These are phyloP conservation scores for Pollenia labialis DNA, from an alignment of 2,888 invertebrate species.

Conservation along the genomic window DNA sequence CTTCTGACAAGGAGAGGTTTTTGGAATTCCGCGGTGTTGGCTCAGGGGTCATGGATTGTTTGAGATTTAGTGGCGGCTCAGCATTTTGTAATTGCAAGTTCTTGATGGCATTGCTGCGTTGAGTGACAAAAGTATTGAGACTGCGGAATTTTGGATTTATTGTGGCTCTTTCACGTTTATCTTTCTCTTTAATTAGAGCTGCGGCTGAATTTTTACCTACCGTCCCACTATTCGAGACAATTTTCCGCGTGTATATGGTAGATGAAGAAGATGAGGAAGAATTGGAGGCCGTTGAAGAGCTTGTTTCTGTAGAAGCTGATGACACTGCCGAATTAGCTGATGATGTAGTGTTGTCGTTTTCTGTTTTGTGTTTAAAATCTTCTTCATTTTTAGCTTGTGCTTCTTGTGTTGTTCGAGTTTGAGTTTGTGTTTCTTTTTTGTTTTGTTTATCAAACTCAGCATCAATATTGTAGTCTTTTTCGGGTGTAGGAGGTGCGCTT, in stretches of 20 bases:
- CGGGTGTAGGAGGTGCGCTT: conserved; percentile 82
- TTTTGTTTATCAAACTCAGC: conserved; percentile 78
- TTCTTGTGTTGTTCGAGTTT: conserved; percentile 11
- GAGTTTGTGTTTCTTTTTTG: conserved; percentile 56
- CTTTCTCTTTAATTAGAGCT: conserved; percentile 90
- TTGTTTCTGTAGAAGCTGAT: conserved; percentile 42
- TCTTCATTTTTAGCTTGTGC: conserved; percentile 40
- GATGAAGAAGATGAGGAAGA: conserved; percentile 41
- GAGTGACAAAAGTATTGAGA: conserved; percentile 84
- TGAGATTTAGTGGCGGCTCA: conserved; percentile 79
- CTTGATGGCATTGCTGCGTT: conserved; percentile 82
- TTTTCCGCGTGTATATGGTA: conserved; percentile 76
- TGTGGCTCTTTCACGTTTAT: conserved; percentile 89
- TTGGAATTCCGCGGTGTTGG: conserved; percentile 85
- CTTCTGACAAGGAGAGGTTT: conserved; percentile 90
- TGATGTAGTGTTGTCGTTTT: conserved; percentile 64
- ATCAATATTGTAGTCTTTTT: conserved; percentile 80
- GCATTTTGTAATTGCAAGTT: conserved; percentile 81
- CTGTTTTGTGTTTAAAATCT: conserved; percentile 44
- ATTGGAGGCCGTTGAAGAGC: conserved; percentile 17
- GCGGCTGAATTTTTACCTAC: conserved; percentile 85
- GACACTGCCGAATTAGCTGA: conserved; percentile 43
- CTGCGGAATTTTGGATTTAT: conserved; percentile 87
- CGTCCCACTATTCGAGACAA: conserved; percentile 66
- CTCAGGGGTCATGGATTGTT: conserved; percentile 86